Evolutionary conservation across 2,113 vertebrate species (phyloP).

Genomic region (Turnix velox): DNA sequence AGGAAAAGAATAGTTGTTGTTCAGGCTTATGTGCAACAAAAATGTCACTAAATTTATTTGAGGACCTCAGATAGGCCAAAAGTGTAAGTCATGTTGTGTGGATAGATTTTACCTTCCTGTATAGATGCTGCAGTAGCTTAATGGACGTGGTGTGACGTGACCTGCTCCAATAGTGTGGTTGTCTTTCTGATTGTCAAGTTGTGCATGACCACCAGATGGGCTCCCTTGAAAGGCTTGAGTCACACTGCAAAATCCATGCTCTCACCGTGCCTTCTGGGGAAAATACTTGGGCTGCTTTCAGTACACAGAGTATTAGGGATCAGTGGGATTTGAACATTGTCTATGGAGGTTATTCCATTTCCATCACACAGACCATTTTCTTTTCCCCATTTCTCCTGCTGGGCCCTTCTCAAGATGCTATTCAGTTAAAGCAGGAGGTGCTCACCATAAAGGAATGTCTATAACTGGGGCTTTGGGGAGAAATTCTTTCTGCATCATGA

Average conservation of each 20-base stretch:
- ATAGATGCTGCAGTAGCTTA: neutral
- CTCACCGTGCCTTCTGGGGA: neutral
- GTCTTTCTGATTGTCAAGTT: neutral
- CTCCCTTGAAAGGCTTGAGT: fast-evolving
- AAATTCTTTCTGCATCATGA: neutral
- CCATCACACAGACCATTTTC: neutral
- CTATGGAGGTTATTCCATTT: neutral
- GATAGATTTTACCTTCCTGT: fast-evolving
- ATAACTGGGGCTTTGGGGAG: neutral
- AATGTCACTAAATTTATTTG: neutral
- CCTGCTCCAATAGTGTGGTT: fast-evolving
- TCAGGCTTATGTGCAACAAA: neutral
- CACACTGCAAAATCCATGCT: fast-evolving
- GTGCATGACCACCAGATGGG: fast-evolving
- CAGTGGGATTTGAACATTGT: neutral
- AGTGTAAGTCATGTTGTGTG: neutral
- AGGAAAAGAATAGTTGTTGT: neutral
- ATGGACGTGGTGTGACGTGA: fast-evolving
- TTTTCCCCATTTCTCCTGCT: neutral
- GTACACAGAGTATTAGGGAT: fast-evolving
- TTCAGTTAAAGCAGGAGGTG: neutral
- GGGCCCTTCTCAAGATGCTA: neutral
- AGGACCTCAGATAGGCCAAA: neutral
- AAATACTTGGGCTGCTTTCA: neutral
- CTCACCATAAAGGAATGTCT: neutral